Percentiles rank a stretch among this genome's conserved stretches.
Conservation (phyloP, 2,797 vertebrate species). For the Parambassis ranga region DNA sequence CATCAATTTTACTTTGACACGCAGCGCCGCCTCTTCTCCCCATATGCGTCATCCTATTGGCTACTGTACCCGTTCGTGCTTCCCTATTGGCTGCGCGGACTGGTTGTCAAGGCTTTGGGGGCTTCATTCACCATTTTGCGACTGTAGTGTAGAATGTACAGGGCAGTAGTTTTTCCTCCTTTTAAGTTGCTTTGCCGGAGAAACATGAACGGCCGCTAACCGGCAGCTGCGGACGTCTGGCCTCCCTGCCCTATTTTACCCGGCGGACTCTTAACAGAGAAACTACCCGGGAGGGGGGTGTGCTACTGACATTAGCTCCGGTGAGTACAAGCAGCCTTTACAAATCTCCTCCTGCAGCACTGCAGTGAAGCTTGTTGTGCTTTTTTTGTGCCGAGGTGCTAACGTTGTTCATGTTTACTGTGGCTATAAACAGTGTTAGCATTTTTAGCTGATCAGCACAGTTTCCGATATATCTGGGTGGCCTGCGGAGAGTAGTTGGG, state of each 20-base stretch:
- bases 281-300: slow-evolving; percentile 13
- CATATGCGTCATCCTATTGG: slow-evolving; percentile 66
- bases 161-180: slow-evolving; percentile 78
- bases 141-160: slow-evolving; percentile 90
- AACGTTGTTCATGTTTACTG: slow-evolving; percentile 58
- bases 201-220: slow-evolving; percentile 63
- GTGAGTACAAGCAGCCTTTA: slow-evolving; percentile 75
- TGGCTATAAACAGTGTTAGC: slow-evolving; percentile 45
- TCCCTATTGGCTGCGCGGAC: slow-evolving; percentile 81
- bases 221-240: slow-evolving; percentile 57
- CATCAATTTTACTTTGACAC: slow-evolving; percentile 64
- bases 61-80: slow-evolving; percentile 80
- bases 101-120: slow-evolving; percentile 91
- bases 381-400: slow-evolving; percentile 47
- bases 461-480: slow-evolving; percentile 8
- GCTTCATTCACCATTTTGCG: slow-evolving; percentile 99
- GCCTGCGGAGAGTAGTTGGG: slow-evolving; percentile 25
- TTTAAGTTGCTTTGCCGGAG: slow-evolving; percentile 76
- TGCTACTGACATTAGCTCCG: slow-evolving; percentile 40
- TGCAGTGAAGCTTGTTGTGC: slow-evolving; percentile 73
- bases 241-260: slow-evolving; percentile 54
- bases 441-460: neutral
- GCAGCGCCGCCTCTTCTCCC: slow-evolving; percentile 62
- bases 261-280: slow-evolving; percentile 49
- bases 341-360: slow-evolving; percentile 75